Evolutionary conservation across 1,140 invertebrate genomes (phyloP).

Genomic region (Aphelinus certus): DNA sequence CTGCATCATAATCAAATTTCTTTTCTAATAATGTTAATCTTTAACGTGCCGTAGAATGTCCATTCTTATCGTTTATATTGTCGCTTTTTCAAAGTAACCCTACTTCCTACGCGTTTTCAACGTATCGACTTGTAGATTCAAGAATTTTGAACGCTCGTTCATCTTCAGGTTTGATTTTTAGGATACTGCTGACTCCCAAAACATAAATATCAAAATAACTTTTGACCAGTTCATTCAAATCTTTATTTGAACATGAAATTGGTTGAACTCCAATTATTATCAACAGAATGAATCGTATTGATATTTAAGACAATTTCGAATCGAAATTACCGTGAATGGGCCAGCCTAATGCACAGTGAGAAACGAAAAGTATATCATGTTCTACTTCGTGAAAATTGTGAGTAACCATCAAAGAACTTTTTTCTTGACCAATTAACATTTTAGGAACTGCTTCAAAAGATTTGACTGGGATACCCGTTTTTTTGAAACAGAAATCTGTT

Average conservation of each 20-base stretch:
- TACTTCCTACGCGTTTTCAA: constrained; percentile 25
- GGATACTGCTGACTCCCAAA: neutral
- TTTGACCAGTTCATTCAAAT: constrained; percentile 6
- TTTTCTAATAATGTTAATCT: constrained; percentile 26
- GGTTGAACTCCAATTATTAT: too few relatives aligned
- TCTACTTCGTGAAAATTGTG: neutral
- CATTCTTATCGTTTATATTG: constrained; percentile 6
- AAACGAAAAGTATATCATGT: neutral
- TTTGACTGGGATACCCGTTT: constrained; percentile 1
- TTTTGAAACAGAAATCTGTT: neutral
- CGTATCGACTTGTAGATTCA: neutral
- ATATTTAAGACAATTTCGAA: neutral
- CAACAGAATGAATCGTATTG: too few relatives aligned
- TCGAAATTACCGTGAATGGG: neutral
- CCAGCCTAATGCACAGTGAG: neutral
- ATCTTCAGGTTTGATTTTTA: neutral
- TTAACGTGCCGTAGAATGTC: constrained; percentile 1
- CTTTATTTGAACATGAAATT: neutral
- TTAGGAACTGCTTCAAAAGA: neutral
- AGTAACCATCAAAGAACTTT: neutral
- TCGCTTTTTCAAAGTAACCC: constrained; percentile 33
- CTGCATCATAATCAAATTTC: constrained; percentile 8
- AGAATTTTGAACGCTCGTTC: constrained; percentile 3
- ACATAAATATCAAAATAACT: constrained; percentile 3
- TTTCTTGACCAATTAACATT: constrained; percentile 1